Base-by-base conservation (phyloP, 2,888 invertebrate species). In the Conus canariensis region DNA sequence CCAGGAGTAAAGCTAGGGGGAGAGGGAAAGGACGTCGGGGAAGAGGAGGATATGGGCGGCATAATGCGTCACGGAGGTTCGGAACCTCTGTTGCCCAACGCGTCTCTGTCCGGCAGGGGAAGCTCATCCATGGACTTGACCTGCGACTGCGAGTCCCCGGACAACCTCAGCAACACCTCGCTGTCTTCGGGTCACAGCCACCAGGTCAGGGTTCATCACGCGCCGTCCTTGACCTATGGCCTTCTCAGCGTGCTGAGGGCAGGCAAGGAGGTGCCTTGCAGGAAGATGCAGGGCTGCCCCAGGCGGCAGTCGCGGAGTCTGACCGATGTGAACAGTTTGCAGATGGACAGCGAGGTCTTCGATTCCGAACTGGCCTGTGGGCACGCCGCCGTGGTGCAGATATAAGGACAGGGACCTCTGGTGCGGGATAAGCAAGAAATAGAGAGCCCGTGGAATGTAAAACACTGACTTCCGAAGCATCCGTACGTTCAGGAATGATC, bases 71-170 rank as follows among this genome's bases (percentile, higher is more conserved):
- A 30, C 60, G 45, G 45, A 25, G 59, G 58, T 1, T 82, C 67
- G n/a, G 67, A 22, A 25, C 70, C 85, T 9, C 60, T 85, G 16
- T 67, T 82, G n/a, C 67, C 64, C 82, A 64, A 30, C 82, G n/a
- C 59, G 22, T 45, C 85, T 45, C 83, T 45, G 1, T 58, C 88
- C 4, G 85, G 60, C 8, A 74, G 85, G n/a, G 67, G 85, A 1
- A 85, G 89, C 56, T 89, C 89, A 0, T 89, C 85, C 85, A 89
- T 85, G n/a, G 89, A 89, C 45, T 74, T 89, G 25, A 89, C 89
- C 74, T 89, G 89, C 45, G 89, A 89, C 85, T 89, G 89, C 25
- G 89, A 89, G n/a, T 89, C 89, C 9, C 74, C 89, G 56, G 85
- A 85, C 89, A 89, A 60, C 74, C 70, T 89, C 85, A 89, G 89